Conservation (phyloP, 1,140 invertebrate species). For the Tribolium castaneum region DNA sequence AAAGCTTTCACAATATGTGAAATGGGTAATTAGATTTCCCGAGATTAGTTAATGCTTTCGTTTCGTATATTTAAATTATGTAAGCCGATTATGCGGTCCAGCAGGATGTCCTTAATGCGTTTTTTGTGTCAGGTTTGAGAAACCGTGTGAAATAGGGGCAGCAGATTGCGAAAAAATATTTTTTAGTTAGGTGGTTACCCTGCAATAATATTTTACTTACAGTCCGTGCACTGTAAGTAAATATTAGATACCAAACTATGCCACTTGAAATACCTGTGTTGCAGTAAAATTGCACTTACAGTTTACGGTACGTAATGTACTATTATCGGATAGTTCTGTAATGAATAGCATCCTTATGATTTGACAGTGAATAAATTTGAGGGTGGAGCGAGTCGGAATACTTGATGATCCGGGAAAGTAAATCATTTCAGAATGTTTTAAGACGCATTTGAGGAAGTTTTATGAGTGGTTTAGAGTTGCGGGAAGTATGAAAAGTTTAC, state of each 20-base stretch:
- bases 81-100: neutral
- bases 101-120: neutral
- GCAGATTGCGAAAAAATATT: neutral
- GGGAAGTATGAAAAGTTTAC: slow-evolving; percentile 30
- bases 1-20: neutral
- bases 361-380: slow-evolving; percentile 29
- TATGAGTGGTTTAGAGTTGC: slow-evolving; percentile 26
- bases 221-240: no score
- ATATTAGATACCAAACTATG: no score
- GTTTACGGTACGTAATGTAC: no score
- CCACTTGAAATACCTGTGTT: no score
- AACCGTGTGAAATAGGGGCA: neutral
- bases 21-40: neutral
- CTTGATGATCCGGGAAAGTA: slow-evolving; percentile 32
- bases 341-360: slow-evolving; percentile 22
- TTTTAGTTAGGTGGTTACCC: no score
- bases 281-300: no score
- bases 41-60: neutral
- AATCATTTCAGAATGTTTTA: slow-evolving; percentile 33
- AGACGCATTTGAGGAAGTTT: slow-evolving; percentile 32
- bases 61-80: neutral
- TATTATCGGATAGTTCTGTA: slow-evolving; percentile 1
- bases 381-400: slow-evolving; percentile 8
- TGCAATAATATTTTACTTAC: no score
- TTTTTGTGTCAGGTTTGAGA: neutral